Evolutionary conservation across 1,140 invertebrate species (phyloP), one percentile per base, ranked within the genome.

Genomic region (Drosophila saltans): DNA sequence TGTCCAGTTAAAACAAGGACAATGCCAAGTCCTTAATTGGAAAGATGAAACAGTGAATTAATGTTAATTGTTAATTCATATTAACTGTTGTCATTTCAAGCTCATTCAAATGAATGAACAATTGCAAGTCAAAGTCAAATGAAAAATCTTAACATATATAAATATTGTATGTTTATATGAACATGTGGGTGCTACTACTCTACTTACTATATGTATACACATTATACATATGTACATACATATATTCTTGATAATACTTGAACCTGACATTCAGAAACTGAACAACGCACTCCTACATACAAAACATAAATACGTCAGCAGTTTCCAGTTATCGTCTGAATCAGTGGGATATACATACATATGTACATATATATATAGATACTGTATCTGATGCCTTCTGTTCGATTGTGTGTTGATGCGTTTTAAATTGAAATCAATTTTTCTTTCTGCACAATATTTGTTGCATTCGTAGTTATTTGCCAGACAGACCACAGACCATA

Each of bases 381-480:
- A 59, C n/a, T 63, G 62, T 56, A 36, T 36, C 3, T 36, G 24
- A 40, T 45, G 63, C 33, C 28, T 59, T 43, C 28, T 59, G 16
- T 52, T 58, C 28, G 28, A 30, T 39, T 28, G 56, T 21, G 33
- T 24, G 74, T 65, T 88, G 83, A 88, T 88, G 84, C 84, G 77
- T 89, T 88, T 89, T 89, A 78, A 88, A 88, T 88, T 88, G 66
- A 89, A 72, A 68, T 86, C 77, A 89, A 88, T 88, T 83, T 62
- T 61, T 60, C 64, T 41, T 63, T 40, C 45, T 52, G 21, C 45
- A 52, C 21, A 26, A 24, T 61, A 59, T 52, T 43, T 69, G 73
- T 77, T 79, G 74, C 77, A 77, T 79, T 66, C 68, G 10, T 10
- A 57, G 60, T 58, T 69, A 61, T 30, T 73, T 30, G 28, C 4